These are phyloP conservation scores for Heliothis peltigera DNA, from an alignment of 2,888 invertebrate genomes.

Conservation along the genomic window DNA sequence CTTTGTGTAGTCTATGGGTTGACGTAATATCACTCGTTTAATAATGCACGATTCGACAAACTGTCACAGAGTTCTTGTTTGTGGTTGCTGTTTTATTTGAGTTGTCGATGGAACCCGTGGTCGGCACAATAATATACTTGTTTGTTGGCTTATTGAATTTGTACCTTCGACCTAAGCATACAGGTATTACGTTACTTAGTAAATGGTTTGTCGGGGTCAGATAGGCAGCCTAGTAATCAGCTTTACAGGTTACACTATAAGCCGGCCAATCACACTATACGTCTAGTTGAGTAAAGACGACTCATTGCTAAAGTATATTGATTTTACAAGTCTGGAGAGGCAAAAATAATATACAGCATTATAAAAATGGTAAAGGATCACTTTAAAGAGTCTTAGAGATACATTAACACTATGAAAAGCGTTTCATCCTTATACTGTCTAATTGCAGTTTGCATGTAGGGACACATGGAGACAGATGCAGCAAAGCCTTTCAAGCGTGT, in stretches of 20 bases:
- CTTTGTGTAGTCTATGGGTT: slow-evolving; percentile 22
- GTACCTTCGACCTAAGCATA: background rate
- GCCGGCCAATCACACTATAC: no score
- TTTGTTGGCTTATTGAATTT: background rate
- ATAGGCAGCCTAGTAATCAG: no score
- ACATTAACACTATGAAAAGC: background rate
- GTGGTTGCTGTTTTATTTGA: background rate
- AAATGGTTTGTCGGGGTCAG: no score
- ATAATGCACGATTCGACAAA: slow-evolving; percentile 5
- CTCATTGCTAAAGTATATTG: no score
- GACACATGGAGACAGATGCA: slow-evolving; percentile 1
- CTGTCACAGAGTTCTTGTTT: background rate
- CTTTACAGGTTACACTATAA: no score
- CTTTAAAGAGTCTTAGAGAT: background rate
- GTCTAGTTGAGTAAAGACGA: no score
- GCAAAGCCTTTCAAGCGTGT: slow-evolving; percentile 4
- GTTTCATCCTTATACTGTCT: background rate
- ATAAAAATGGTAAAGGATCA: no score
- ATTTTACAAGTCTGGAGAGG: no score
- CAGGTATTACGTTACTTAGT: no score
- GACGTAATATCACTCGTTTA: slow-evolving; percentile 5
- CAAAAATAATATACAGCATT: background rate
- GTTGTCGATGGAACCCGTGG: background rate
- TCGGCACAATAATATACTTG: no score
- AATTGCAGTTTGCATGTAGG: background rate